phyloP scores from a whole-genome alignment of 2,888 invertebrate species.

The Trachelus tabidus region DNA sequence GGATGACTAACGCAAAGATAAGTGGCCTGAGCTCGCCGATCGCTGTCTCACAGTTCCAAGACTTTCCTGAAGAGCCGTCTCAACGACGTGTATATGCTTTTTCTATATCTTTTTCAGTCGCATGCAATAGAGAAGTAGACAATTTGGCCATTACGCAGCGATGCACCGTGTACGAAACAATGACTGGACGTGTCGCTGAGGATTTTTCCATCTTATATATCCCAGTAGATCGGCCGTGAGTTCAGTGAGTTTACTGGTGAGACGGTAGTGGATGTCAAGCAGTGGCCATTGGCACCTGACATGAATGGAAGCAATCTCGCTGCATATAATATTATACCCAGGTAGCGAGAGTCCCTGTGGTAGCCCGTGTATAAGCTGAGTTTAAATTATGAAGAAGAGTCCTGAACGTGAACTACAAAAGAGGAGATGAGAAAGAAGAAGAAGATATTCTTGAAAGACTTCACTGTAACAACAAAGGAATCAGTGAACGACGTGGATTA shows the following conservation, averaged over 20 bases:
- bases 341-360: background rate
- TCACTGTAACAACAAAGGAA: background rate
- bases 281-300: background rate
- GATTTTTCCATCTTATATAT: background rate
- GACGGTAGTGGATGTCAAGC: background rate
- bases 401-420: background rate
- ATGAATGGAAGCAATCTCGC: background rate
- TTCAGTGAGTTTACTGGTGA: background rate
- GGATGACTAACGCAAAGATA: background rate
- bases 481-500: background rate
- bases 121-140: background rate
- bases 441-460: background rate
- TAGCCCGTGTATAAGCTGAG: background rate
- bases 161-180: background rate
- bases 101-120: background rate
- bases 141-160: background rate
- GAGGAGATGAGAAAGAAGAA: background rate
- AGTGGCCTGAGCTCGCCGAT: background rate
- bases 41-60: background rate
- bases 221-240: background rate
- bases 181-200: background rate
- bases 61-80: background rate
- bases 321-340: conserved; percentile 1
- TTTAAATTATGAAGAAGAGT: background rate
- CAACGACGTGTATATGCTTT: background rate